Base-by-base conservation (phyloP, 1,140 invertebrate genomes). In the Pomacea maculata region DNA sequence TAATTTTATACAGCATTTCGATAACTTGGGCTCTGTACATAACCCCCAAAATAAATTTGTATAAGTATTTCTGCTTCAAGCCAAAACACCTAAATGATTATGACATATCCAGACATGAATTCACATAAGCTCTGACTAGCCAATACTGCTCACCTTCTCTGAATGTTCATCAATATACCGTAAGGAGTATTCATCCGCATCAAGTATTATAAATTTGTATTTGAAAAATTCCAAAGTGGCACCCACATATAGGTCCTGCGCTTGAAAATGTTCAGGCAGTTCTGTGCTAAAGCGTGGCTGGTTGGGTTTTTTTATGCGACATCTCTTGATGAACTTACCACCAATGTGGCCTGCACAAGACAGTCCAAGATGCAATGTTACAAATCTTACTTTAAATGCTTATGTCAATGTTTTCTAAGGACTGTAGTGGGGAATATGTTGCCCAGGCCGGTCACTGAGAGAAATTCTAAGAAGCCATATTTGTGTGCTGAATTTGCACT, bases 181-280 rank as follows among this genome's bases (percentile, higher is more conserved):
- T 77, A 97, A 92, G 6, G 95, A 94, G 90, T 97, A 97, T 88
- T 97, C 95, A 90, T 98, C 97, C 14, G 96, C 95, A 55, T 94
- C 94, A 34, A 94, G 92, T 10, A 98, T 90, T 79, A 95, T 87
- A 89, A 98, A 97, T 17, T 94, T 91, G 88, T 96, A 96, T 85
- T 94, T 93, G 89, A 95, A 95, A 29, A 98, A 93, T 55, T 94
- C 93, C 15, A 97, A 83, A 54, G 92, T 92, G 45, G 95, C 94
- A 52, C 96, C 96, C 15, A 98, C 93, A 91, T 94, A 97, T 90
- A 98, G 95, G 88, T 97, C 94, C 82, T 94, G 91, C 7, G 95
- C 93, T 1, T 93, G 92, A 87, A 96, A 97, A 83, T 94, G 94
- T 68, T 94, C 92, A 0, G 96, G 96, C 79, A 95, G 93, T 7